Evolutionary conservation across 2,113 vertebrate species (phyloP).

Genomic region (Toxotes chatareus): DNA sequence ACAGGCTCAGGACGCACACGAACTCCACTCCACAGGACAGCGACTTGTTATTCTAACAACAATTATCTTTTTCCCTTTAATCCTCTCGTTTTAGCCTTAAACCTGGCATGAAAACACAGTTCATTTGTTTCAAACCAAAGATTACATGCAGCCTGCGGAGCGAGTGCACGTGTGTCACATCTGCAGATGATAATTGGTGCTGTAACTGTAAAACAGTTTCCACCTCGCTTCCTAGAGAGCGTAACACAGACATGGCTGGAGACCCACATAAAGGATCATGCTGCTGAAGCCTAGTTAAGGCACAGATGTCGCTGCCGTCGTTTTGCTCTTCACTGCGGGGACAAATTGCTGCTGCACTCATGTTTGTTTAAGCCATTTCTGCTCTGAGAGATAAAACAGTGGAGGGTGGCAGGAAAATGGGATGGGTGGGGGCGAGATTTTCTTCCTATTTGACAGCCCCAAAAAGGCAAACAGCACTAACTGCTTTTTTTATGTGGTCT

Average conservation of each 20-base stretch:
- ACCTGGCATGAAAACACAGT: constrained; percentile 11
- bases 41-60: neutral
- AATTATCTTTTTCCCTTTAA: neutral
- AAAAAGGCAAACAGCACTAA: constrained; percentile 20
- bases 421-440: constrained; percentile 13
- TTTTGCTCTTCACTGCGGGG: constrained; percentile 1
- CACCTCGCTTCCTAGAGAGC: constrained; percentile 1
- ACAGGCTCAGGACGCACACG: too few relatives aligned
- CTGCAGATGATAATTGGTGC: constrained; percentile 27
- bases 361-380: constrained; percentile 56
- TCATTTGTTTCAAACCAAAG: constrained; percentile 33
- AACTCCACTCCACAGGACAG: neutral
- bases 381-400: constrained; percentile 51
- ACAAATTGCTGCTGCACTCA: constrained; percentile 27
- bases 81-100: neutral
- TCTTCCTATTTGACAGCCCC: neutral
- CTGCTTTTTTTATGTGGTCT: neutral
- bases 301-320: neutral
- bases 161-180: neutral
- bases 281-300: neutral
- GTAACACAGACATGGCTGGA: neutral
- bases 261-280: neutral
- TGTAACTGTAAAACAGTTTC: constrained; percentile 13
- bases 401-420: neutral
- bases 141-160: constrained; percentile 5